Evolutionary conservation across 2,797 vertebrate species (phyloP).

Genomic region (Trachops cirrhosus): DNA sequence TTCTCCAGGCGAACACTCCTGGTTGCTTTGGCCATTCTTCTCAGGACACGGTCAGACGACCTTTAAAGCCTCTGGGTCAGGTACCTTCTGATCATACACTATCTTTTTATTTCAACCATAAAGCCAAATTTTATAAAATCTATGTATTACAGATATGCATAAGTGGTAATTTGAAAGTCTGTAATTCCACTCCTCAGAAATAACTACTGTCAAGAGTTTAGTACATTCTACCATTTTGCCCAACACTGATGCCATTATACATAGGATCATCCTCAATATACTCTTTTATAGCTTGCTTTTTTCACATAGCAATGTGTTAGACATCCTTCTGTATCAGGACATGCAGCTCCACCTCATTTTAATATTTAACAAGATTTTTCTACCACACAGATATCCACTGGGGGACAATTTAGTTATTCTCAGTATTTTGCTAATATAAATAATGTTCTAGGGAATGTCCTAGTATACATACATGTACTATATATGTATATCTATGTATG

Average conservation of each 20-base stretch:
- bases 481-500: not conserved
- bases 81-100: not conserved
- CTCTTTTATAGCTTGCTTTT: not conserved
- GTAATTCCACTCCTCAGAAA: not conserved
- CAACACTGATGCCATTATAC: not conserved
- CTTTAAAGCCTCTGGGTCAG: not conserved
- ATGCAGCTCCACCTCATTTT: not conserved
- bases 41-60: not conserved
- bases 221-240: not conserved
- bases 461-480: not conserved
- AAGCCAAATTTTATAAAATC: conserved; percentile 33
- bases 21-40: not conserved
- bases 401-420: not conserved
- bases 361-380: not conserved
- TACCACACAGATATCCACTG: not conserved
- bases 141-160: not conserved
- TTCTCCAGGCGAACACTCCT: not conserved
- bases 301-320: not conserved
- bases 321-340: not conserved
- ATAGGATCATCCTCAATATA: not conserved
- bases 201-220: not conserved
- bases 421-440: not conserved
- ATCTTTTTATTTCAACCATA: not conserved
- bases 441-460: not conserved
- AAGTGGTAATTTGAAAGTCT: not conserved